Conservation (phyloP, 2,113 vertebrate species). For the Tichodroma muraria region DNA sequence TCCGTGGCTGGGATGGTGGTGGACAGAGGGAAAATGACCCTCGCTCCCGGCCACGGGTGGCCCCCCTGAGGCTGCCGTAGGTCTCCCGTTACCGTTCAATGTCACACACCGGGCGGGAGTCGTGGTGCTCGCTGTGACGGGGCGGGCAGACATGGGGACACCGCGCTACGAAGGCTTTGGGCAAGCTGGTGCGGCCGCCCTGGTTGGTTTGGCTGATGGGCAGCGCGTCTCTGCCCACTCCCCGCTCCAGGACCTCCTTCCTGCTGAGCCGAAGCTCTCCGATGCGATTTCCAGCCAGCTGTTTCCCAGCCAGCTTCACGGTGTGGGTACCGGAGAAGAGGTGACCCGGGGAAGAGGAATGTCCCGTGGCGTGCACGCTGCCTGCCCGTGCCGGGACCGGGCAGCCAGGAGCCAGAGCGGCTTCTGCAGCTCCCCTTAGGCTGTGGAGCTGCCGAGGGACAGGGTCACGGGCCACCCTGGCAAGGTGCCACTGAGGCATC, state of each 20-base stretch:
- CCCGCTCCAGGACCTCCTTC: neutral
- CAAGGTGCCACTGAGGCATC: neutral
- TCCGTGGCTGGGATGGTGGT: neutral
- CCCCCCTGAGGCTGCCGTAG: neutral
- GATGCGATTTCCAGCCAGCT: neutral
- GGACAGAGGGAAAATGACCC: neutral
- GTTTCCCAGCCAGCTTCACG: neutral
- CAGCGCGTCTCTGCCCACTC: neutral
- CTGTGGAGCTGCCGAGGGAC: neutral
- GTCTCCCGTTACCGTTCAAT: neutral
- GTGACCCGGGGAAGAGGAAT: neutral
- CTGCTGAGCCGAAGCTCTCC: neutral
- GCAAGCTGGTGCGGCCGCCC: neutral
- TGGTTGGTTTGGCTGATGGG: neutral
- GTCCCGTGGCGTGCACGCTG: fast-evolving
- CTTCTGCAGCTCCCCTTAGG: neutral
- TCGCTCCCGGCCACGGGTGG: too few relatives aligned
- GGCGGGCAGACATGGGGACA: neutral
- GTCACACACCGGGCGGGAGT: neutral
- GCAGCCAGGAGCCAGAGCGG: fast-evolving
- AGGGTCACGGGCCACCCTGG: neutral
- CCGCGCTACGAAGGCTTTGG: neutral
- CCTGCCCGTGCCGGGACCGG: too few relatives aligned
- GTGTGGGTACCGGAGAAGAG: neutral
- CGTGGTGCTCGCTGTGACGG: neutral